Percentiles rank a stretch among this genome's conserved stretches.
phyloP scores from a whole-genome alignment of 2,888 invertebrate species.

The Brachyptera risi region DNA sequence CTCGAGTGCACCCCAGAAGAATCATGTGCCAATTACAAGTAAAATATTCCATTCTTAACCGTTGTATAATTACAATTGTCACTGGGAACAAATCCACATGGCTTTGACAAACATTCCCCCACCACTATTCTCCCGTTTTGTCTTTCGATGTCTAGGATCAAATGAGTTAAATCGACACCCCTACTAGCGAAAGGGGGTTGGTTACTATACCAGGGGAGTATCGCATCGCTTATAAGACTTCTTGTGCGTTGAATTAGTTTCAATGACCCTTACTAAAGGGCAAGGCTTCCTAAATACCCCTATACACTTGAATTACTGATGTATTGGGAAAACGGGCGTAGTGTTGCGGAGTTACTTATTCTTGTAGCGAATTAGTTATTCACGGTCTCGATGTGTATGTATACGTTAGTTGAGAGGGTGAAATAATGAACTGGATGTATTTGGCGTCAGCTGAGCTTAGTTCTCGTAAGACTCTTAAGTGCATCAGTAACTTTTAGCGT shows the following conservation, averaged over 20 bases:
- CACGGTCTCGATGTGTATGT: too few relatives aligned
- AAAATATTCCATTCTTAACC: neutral
- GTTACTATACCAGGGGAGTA: neutral
- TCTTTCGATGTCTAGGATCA: neutral
- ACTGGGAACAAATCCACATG: conserved; percentile 3
- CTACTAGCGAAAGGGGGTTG: neutral
- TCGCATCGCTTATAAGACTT: conserved; percentile 11
- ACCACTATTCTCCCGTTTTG: neutral
- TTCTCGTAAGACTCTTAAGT: too few relatives aligned
- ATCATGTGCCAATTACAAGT: neutral
- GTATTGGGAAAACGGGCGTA: neutral
- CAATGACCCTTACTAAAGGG: neutral
- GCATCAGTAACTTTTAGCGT: too few relatives aligned
- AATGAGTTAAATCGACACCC: conserved; percentile 18
- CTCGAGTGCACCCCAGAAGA: too few relatives aligned
- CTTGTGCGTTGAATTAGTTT: conserved; percentile 20
- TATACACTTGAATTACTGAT: conserved; percentile 12
- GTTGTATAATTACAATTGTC: neutral
- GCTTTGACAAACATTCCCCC: neutral
- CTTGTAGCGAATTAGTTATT: conserved; percentile 17
- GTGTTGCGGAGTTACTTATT: conserved; percentile 7
- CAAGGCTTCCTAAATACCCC: conserved; percentile 4
- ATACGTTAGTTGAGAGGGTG: too few relatives aligned
- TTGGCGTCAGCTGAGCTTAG: conserved; percentile 4
- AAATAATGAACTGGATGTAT: conserved; percentile 15